Base-by-base conservation (phyloP, 1,140 invertebrate genomes). In the Cylas formicarius region DNA sequence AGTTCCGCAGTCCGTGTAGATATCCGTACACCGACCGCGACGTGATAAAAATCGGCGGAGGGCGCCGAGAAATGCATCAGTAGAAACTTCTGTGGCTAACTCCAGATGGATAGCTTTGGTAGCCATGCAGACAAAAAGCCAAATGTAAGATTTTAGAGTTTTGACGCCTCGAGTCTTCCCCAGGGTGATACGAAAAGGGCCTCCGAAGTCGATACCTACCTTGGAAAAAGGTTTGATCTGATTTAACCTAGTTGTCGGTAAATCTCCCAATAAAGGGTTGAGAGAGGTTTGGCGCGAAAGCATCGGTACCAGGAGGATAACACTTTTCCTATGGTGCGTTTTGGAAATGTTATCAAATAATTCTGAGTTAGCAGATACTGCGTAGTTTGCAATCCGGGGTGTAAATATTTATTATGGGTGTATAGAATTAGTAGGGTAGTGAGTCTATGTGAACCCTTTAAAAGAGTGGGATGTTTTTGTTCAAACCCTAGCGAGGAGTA, bases 391-490 rank as follows among this genome's bases (percentile, higher is more conserved):
- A 20, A 8, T 7, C 42, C 42, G 9, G 32, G 11, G 22, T 60
- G 60, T 9, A 57, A 31, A 18, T 23, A 8, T 17, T 20, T 10
- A 14, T 8, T 8, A 52, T 59, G 57, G 29, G 53, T 48, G 5
- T 40, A 6, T 26, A 36, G 24, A 24, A 59, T 31, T 14, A 57
- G 28, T 8, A 63, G 27, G 43, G 33, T 46, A 5, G 57, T 50
- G 20, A 55, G 0, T 24, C 11, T 16, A 37, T 53, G 43, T 33
- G 51, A 37, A 23, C 29, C 22, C 3, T 32, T 9, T 9, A 19
- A 67, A 58, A 5, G 58, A 60, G 52, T 66, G 18, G 41, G 29
- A 52, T 27, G 55, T 32, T 59, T 61, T 14, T 42, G 32, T 13
- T 49, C 35, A 39, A 56, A 36, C 2, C 55, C 22, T 4, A 68